Evolutionary conservation across 2,797 vertebrate species (phyloP), one percentile per base, ranked within the genome.

Genomic region (Syngnathus rostellatus): DNA sequence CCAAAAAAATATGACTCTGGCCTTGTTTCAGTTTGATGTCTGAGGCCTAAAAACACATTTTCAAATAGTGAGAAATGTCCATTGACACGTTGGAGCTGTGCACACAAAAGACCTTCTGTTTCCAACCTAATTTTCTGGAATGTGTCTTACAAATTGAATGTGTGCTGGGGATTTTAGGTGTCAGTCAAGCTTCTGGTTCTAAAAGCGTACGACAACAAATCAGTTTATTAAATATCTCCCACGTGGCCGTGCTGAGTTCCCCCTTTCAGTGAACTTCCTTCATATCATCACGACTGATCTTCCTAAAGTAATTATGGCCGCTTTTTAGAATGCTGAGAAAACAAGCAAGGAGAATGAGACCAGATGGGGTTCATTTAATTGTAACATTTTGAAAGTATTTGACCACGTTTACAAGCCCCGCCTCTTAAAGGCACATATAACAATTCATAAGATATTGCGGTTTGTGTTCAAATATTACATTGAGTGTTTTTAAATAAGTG

Each of bases 261-360:
- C 64, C 79, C 12, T 58, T 31, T 14, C 31, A 17, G 38, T 58
- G 55, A 58, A 58, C 55, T 58, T 37, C 55, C 55, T 16, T 38
- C 14, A 1, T 16, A 58, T 58, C 55, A 58, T 38, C 55, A 37
- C 11, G 14, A 58, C 55, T 58, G 38, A 58, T 58, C 55, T 58
- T 38, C 55, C 76, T 85, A 64, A 72, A 71, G 74, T 68, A 74
- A 88, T 87, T 80, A 84, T 70, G 67, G 67, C 75, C 68, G 74
- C 77, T 67, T 73, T 76, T 80, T 79, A 78, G 76, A 74, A 81
- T 64, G 71, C 77, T 65, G 77, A 65, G 78, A 85, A 83, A 86
- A 85, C 74, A 84, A 87, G 82, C 72, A 69, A 25, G n/a, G 5
- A 67, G 73, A 82, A 66, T 54, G 66, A 74, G 81, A 75, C 81